phyloP scores from a whole-genome alignment of 2,797 vertebrate genomes.

The Gallinago nigripennis region DNA sequence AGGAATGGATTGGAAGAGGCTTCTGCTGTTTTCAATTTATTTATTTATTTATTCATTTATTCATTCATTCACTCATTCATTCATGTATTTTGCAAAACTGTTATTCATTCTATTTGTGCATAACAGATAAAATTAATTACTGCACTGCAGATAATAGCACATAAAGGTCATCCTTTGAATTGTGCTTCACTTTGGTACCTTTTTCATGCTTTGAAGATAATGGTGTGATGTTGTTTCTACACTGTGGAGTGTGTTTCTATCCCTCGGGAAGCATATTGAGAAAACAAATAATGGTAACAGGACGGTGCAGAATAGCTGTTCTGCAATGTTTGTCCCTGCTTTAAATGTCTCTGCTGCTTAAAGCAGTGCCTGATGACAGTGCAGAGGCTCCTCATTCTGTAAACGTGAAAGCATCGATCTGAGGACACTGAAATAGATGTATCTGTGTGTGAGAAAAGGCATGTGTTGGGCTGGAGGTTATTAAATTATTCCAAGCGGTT shows the following conservation, averaged over 20 bases:
- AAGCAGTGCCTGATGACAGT: not conserved
- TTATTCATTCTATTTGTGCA: slow-evolving; percentile 25
- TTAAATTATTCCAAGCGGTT: slow-evolving; percentile 14
- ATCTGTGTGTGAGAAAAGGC: not conserved
- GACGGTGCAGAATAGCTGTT: not conserved
- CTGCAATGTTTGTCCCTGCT: not conserved
- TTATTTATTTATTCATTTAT: not conserved
- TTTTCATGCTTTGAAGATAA: slow-evolving; percentile 52
- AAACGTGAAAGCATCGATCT: not conserved
- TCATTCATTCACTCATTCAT: not conserved
- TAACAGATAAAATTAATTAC: slow-evolving; percentile 56
- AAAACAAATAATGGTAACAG: slow-evolving; percentile 55
- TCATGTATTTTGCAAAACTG: not conserved
- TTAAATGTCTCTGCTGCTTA: not conserved
- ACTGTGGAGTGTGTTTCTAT: slow-evolving; percentile 31
- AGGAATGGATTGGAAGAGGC: slow-evolving; percentile 16
- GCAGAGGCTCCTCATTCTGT: not conserved
- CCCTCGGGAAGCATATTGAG: slow-evolving; percentile 22
- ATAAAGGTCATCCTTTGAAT: slow-evolving; percentile 49
- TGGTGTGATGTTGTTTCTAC: slow-evolving; percentile 32
- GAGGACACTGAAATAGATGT: not conserved
- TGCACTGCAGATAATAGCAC: slow-evolving; percentile 32
- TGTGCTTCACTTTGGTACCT: slow-evolving; percentile 31
- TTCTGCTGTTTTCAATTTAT: not conserved
- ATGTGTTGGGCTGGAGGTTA: not conserved